Conservation (phyloP, 2,113 vertebrate genomes). For the Lipotes vexillifer region DNA sequence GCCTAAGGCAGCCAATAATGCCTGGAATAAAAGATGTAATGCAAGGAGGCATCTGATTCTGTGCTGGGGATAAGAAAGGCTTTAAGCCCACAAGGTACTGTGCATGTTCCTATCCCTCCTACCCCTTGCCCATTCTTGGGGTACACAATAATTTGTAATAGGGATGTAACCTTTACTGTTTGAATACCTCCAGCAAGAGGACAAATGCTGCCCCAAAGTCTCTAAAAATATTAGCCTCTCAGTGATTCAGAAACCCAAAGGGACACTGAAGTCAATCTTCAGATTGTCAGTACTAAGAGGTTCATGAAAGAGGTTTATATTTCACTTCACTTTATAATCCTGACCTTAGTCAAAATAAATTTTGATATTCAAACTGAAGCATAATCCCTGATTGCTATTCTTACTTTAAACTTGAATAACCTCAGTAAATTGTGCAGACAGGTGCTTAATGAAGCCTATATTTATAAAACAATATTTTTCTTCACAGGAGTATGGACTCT, state of each 20-base stretch:
- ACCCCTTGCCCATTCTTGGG: neutral
- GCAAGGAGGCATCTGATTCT: neutral
- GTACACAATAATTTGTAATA: neutral
- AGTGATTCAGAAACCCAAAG: neutral
- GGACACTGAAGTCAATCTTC: neutral
- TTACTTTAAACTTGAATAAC: slow-evolving; percentile 25
- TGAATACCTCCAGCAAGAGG: neutral
- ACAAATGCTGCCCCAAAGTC: neutral
- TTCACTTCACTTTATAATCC: slow-evolving; percentile 2
- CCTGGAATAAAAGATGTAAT: neutral
- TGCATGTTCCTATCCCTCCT: neutral
- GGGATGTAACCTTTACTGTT: neutral
- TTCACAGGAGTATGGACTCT: neutral
- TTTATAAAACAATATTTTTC: slow-evolving; percentile 28
- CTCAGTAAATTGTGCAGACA: neutral
- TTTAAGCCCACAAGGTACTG: neutral
- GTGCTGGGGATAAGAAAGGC: neutral
- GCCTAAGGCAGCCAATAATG: neutral
- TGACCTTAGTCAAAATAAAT: slow-evolving; percentile 27
- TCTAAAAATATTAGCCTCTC: neutral
- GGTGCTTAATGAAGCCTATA: slow-evolving; percentile 33
- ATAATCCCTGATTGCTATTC: neutral
- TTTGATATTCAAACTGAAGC: slow-evolving; percentile 34
- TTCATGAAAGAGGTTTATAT: neutral
- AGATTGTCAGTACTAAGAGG: neutral